These are phyloP conservation scores for Philopedon plagiatum DNA, from an alignment of 2,888 invertebrate species.

Conservation along the genomic window DNA sequence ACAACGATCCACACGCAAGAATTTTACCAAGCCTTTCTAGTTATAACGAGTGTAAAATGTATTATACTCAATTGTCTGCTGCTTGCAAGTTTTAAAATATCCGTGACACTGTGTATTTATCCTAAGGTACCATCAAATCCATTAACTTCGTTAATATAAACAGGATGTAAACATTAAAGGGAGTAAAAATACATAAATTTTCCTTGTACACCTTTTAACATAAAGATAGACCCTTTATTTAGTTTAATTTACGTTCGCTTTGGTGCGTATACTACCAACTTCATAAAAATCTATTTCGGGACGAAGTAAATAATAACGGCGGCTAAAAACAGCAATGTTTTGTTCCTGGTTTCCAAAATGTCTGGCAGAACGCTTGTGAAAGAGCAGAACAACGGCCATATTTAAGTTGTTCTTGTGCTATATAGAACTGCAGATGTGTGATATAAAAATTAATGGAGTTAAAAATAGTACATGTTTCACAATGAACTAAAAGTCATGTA, in stretches of 20 bases:
- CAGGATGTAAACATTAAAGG: conserved; percentile 14
- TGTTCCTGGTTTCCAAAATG: conserved; percentile 21
- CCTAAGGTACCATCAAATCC: not conserved
- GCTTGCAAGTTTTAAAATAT: no score
- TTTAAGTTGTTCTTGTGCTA: not conserved
- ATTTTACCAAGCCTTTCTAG: no score
- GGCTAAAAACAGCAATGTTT: conserved; percentile 24
- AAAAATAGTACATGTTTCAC: conserved; percentile 6
- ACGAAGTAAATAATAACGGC: conserved; percentile 19
- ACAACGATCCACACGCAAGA: no score
- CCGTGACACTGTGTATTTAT: not conserved
- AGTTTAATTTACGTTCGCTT: conserved; percentile 1
- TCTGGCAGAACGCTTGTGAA: conserved; percentile 10
- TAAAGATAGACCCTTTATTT: conserved; percentile 9
- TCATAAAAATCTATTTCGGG: conserved; percentile 36
- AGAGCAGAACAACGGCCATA: conserved; percentile 1
- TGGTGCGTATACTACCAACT: not conserved
- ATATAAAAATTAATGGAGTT: conserved; percentile 10
- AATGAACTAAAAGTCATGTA: not conserved
- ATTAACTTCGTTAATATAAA: not conserved
- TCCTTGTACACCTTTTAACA: not conserved
- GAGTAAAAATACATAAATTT: not conserved
- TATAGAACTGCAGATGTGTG: not conserved
- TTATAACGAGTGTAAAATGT: no score
- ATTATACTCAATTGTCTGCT: no score